Conservation (phyloP, 2,113 vertebrate genomes). For the Aspidoscelis tigris region DNA sequence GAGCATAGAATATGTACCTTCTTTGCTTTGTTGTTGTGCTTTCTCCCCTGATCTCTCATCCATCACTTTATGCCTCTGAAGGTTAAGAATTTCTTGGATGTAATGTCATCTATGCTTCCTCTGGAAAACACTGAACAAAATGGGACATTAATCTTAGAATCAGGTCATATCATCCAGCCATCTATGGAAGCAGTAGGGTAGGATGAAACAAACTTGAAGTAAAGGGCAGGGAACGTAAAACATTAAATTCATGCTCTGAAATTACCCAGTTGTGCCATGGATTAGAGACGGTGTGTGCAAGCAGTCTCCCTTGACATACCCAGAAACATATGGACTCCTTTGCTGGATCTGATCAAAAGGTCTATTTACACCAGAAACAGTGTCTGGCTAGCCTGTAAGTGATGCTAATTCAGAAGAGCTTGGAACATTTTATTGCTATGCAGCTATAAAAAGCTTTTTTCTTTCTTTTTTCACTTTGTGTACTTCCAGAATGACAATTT, state of each 20-base stretch:
- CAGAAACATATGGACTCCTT: not conserved
- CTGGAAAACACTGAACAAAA: not conserved
- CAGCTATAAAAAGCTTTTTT: not conserved
- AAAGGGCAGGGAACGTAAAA: not conserved
- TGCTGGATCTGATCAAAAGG: not conserved
- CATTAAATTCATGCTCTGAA: not conserved
- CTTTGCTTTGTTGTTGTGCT: not conserved
- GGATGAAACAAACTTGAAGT: not conserved
- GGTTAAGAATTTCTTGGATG: not conserved
- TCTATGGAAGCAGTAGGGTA: not conserved
- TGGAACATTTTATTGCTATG: not conserved
- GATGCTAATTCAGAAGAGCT: not conserved
- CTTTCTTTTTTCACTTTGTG: not conserved
- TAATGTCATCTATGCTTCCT: not conserved
- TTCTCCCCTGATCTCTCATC: not conserved
- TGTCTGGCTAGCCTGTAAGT: not conserved
- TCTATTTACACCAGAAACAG: not conserved
- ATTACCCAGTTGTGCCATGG: not conserved
- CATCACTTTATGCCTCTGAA: not conserved
- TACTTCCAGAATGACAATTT: not conserved
- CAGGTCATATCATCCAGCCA: not conserved
- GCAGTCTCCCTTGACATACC: not conserved
- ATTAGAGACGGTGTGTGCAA: not conserved
- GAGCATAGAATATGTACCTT: not conserved
- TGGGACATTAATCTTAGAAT: not conserved